Evolutionary conservation across 2,888 invertebrate genomes (phyloP).

Genomic region (Tipula lateralis): DNA sequence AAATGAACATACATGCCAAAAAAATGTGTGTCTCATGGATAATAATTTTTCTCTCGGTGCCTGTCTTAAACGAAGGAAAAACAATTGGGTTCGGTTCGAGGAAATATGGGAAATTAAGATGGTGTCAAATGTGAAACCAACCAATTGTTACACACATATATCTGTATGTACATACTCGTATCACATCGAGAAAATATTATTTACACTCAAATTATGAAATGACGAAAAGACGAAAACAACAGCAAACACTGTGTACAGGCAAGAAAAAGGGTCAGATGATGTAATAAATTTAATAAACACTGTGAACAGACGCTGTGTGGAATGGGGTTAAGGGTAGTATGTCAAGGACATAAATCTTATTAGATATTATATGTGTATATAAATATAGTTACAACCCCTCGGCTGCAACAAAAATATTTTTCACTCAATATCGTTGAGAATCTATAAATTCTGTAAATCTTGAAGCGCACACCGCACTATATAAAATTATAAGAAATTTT

Average conservation of each 20-base stretch:
- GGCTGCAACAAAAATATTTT: background rate
- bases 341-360: background rate
- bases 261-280: background rate
- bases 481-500: background rate
- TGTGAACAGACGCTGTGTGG: background rate
- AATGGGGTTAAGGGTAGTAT: background rate
- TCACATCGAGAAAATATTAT: background rate
- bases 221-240: too few relatives aligned
- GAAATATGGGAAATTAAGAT: background rate
- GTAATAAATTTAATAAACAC: background rate
- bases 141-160: background rate
- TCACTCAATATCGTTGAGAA: background rate
- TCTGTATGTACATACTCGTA: too few relatives aligned
- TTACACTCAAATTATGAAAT: background rate
- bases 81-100: background rate
- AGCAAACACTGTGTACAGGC: background rate
- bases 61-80: background rate
- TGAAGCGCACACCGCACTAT: background rate
- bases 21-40: background rate
- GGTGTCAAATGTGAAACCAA: background rate
- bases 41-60: background rate
- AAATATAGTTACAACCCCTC: background rate
- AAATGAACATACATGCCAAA: background rate
- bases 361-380: background rate
- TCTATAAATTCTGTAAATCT: background rate